Evolutionary conservation across 2,797 vertebrate genomes (phyloP), one percentile per base, ranked within the genome.

Genomic region (Paratrypauchen microcephalus): DNA sequence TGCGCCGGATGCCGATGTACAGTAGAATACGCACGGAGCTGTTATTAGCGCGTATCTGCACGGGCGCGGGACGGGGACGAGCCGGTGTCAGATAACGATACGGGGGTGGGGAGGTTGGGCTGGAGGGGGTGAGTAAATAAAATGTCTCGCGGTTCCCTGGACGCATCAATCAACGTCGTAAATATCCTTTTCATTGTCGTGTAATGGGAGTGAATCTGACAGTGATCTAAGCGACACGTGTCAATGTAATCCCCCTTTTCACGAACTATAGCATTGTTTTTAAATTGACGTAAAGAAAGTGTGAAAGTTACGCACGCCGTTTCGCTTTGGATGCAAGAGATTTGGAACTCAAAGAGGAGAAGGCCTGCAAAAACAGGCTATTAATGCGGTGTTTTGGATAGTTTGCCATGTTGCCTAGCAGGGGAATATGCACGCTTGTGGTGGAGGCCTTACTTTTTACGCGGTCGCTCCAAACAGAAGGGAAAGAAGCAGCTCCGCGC

Each of bases 141-240:
- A 92, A 91, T 88, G 85, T 85, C 90, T 91, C 89, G 89, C 89
- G 89, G 62, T 89, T 45, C 87, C 86, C 78, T 23, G 86, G 82
- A 79, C 83, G 83, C 89, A 93, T 92, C 91, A 91, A 91, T 94
- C 93, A 92, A 72, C 65, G 85, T 80, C 80, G 86, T 92, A 92
- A 91, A 93, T 2, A 62, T 45, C 21, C 23, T 13, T 65, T 62
- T 23, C 3, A 9, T 18, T 60, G 28, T 41, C 39, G 41, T 12
- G 41, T 64, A 47, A 64, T 64, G 26, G 41, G 62, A 18, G 21
- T 48, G 39, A 26, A 26, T 64, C 28, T 64, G 62, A 64, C 39
- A 64, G 41, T 26, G 39, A 47, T 48, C 62, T 64, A 28, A 64
- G 23, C 15, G 62, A 64, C 62, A 64, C 41, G 23, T 47, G 41